Evolutionary conservation across 2,113 vertebrate genomes (phyloP), one percentile per base, ranked within the genome.

Genomic region (Chrysemys picta): DNA sequence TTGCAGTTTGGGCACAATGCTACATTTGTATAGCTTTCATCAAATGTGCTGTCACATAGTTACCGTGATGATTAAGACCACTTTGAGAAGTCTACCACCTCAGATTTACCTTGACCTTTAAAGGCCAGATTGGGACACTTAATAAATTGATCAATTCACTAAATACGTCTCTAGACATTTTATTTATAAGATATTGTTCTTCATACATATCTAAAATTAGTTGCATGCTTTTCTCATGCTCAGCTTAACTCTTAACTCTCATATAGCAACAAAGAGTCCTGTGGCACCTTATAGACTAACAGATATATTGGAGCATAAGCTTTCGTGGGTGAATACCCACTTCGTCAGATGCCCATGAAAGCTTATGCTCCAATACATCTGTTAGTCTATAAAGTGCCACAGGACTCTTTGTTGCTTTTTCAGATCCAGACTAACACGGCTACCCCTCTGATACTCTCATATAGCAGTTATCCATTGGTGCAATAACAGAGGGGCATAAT

Each of bases 81-180:
- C 82, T 97, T 85, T 24, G 95, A 94, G 96, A 94, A 96, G 94
- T 93, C 97, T 96, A 91, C 96, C 90, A 96, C 96, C 88, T 97
- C 90, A 89, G 76, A 96, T 79, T 91, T 96, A 97, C 88, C 91
- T 69, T 94, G 94, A 97, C 95, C 93, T 97, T 87, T 93, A 89
- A 97, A 94, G 96, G 94, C 1, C 14, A 91, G 92, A 62, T 79
- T 83, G 92, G 96, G 97, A 90, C 95, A 98, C 95, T 96, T 96
- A 96, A 98, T 98, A 97, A 97, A 98, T 98, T 97, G 90, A 95
- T 95, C 86, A 76, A 95, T 95, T 93, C 86, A 76, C 75, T 91
- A 62, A 92, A 69, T 91, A 91, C 0, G 1, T 31, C 84, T 5
- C 0, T 80, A 85, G 78, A 84, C 84, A 87, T 80, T 97, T 97